These are phyloP conservation scores for Numida meleagris DNA, from an alignment of 2,113 vertebrate species.

Conservation along the genomic window DNA sequence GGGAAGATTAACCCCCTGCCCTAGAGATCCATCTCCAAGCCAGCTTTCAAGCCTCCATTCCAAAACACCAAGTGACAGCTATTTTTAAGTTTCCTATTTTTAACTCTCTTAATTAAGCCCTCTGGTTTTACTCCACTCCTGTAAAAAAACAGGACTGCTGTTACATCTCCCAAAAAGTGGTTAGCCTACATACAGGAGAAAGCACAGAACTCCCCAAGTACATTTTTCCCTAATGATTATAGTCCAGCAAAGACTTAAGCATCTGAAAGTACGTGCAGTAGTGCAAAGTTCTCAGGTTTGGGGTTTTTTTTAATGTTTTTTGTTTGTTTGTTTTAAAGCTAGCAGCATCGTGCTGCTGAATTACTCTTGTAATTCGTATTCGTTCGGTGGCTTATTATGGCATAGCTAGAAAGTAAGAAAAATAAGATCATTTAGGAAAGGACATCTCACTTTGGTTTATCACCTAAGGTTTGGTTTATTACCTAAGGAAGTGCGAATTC, in stretches of 20 bases:
- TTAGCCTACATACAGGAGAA: background rate
- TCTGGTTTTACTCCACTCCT: background rate
- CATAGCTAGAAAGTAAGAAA: background rate
- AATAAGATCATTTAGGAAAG: background rate
- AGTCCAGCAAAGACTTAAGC: background rate
- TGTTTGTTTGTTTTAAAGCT: background rate
- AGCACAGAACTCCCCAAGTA: background rate
- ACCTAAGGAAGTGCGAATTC: background rate
- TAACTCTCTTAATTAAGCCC: background rate
- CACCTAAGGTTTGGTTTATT: too few species aligned
- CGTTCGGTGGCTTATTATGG: background rate
- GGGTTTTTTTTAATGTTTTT: background rate
- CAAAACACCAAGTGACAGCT: background rate
- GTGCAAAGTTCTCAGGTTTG: background rate
- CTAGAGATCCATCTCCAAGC: background rate
- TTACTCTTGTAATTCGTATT: background rate
- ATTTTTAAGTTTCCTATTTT: background rate
- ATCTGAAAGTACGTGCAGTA: background rate
- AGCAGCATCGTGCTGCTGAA: background rate
- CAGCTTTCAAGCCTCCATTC: background rate
- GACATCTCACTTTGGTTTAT: background rate
- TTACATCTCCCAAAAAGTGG: background rate
- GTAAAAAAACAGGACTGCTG: background rate
- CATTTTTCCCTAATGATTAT: background rate
- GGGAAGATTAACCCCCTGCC: conserved; percentile 14